A percentile compares a stretch with the other conserved stretches of the same genome.
phyloP scores from a whole-genome alignment of 2,888 invertebrate species.

The Ceriagrion tenellum region DNA sequence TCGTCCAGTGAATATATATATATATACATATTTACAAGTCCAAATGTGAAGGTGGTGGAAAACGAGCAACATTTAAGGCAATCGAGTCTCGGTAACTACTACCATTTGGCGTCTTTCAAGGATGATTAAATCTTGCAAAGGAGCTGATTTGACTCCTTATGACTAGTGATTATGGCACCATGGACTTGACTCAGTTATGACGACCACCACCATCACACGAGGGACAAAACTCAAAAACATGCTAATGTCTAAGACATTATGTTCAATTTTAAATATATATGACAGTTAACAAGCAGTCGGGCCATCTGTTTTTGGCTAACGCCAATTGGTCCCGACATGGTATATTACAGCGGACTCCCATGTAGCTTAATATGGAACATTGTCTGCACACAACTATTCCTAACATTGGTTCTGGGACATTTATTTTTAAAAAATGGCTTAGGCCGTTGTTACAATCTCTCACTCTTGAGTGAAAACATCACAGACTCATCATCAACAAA shows the following conservation, averaged over 20 bases:
- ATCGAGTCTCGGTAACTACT: neutral
- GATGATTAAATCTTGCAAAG: neutral
- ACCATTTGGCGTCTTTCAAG: neutral
- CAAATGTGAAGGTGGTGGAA: neutral
- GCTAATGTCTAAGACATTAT: neutral
- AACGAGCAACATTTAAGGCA: neutral
- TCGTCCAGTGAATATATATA: neutral
- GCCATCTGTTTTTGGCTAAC: neutral
- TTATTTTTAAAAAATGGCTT: neutral
- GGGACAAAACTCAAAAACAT: neutral
- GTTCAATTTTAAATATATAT: neutral
- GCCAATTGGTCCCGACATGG: neutral
- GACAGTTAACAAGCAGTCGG: neutral
- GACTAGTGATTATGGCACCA: neutral
- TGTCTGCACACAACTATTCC: neutral
- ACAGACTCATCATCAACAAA: neutral
- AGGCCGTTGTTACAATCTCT: conserved; percentile 45
- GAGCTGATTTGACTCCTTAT: neutral
- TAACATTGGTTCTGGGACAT: conserved; percentile 6
- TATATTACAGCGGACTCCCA: neutral
- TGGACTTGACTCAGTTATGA: neutral
- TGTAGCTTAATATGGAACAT: neutral
- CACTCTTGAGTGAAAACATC: neutral
- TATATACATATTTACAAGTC: conserved; percentile 4
- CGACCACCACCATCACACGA: neutral